Conservation (phyloP, 1,140 invertebrate species). For the Periplaneta americana region DNA sequence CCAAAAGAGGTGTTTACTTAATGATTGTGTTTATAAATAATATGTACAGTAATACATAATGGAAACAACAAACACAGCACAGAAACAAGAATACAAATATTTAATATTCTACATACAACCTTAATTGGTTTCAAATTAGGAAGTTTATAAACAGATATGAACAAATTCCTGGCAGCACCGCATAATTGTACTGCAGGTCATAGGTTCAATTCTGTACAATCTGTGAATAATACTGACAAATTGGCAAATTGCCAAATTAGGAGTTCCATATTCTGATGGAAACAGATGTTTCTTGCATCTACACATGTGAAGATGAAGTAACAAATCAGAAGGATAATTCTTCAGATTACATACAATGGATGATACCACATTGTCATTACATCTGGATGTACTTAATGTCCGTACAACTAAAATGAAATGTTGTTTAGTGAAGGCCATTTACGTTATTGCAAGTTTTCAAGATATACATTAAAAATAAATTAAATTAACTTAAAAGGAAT, state of each 20-base stretch:
- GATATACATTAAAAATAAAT: neutral
- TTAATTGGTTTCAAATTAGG: neutral
- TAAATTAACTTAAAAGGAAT: constrained; percentile 1
- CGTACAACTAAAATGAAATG: neutral
- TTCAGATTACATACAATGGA: neutral
- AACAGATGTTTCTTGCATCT: neutral
- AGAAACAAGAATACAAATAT: neutral
- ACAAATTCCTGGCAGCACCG: neutral
- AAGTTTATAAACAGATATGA: neutral
- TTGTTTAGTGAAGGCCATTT: neutral
- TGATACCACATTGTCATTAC: neutral
- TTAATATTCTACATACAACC: neutral
- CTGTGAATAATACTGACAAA: constrained; percentile 6
- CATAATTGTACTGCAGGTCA: neutral
- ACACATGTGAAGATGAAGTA: neutral
- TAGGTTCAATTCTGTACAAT: neutral
- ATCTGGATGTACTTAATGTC: neutral
- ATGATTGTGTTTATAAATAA: neutral
- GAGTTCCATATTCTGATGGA: neutral
- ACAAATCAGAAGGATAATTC: neutral
- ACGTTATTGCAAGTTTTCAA: constrained; percentile 2
- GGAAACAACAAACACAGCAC: neutral
- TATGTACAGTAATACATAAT: neutral
- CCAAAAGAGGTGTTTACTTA: neutral
- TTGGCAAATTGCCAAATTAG: neutral